Percentiles rank a stretch among this genome's conserved stretches.
These are phyloP conservation scores for Phainopepla nitens DNA, from an alignment of 2,113 vertebrate species.

Conservation along the genomic window DNA sequence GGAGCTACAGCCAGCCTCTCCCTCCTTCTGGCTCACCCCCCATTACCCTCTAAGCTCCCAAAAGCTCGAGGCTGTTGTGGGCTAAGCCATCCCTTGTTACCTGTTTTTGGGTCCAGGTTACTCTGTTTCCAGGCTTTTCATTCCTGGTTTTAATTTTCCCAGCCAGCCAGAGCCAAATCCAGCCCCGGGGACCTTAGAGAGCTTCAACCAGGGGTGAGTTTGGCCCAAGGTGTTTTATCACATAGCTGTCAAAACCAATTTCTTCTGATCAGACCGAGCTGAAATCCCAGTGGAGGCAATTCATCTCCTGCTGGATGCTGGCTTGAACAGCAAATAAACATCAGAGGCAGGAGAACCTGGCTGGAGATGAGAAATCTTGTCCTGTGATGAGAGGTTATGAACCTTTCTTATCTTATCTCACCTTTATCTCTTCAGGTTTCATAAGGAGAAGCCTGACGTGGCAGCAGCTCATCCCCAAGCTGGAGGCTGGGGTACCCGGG, in stretches of 20 bases:
- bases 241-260: slow-evolving; percentile 20
- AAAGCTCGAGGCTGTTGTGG: background rate
- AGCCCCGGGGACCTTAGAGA: background rate
- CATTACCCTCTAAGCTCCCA: background rate
- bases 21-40: background rate
- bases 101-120: background rate
- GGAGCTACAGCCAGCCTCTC: background rate
- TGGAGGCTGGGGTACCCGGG: fast-evolving
- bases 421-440: background rate
- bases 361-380: background rate
- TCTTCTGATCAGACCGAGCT: background rate
- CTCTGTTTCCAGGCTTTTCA: background rate
- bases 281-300: background rate
- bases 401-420: background rate
- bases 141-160: background rate
- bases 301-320: background rate
- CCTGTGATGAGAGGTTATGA: background rate
- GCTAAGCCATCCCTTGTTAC: background rate
- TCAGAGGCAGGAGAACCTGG: background rate
- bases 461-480: background rate
- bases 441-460: background rate
- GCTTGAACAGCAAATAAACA: background rate
- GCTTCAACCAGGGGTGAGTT: background rate
- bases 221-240: background rate
- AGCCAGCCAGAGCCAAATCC: background rate